Evolutionary conservation across 2,797 vertebrate species (phyloP).

Genomic region (Poecilia gillii): DNA sequence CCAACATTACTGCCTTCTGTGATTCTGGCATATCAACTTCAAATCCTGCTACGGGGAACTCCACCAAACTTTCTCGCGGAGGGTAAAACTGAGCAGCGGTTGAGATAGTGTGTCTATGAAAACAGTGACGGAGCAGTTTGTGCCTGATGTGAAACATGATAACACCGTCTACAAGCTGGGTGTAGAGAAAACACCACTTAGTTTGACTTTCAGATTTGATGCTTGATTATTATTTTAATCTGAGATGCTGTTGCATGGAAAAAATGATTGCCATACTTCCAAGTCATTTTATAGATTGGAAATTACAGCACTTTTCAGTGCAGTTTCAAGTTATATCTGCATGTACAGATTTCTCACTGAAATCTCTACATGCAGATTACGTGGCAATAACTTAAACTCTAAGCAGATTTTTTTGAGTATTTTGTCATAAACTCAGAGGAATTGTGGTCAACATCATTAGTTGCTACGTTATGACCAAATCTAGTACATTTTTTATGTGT

Average conservation of each 20-base stretch:
- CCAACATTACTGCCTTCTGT: constrained; percentile 33
- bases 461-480: constrained; percentile 36
- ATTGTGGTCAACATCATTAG: constrained; percentile 26
- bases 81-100: constrained; percentile 25
- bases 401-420: background rate
- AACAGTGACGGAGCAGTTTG: constrained; percentile 57
- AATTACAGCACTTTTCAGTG: background rate
- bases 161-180: constrained; percentile 47
- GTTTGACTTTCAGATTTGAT: constrained; percentile 61
- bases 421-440: constrained; percentile 13
- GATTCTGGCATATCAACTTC: constrained; percentile 56
- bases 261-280: constrained; percentile 35
- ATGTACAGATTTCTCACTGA: background rate
- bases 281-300: background rate
- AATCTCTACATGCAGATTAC: background rate
- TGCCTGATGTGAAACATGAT: constrained; percentile 58
- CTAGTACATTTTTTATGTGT: constrained; percentile 16
- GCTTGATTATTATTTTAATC: constrained; percentile 48
- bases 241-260: constrained; percentile 25
- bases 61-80: constrained; percentile 30
- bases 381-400: background rate
- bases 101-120: constrained; percentile 63
- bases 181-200: constrained; percentile 42
- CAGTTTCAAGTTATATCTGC: background rate
- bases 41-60: constrained; percentile 47